Conservation (phyloP, 2,888 invertebrate species). For the Euzophera pinguis region DNA sequence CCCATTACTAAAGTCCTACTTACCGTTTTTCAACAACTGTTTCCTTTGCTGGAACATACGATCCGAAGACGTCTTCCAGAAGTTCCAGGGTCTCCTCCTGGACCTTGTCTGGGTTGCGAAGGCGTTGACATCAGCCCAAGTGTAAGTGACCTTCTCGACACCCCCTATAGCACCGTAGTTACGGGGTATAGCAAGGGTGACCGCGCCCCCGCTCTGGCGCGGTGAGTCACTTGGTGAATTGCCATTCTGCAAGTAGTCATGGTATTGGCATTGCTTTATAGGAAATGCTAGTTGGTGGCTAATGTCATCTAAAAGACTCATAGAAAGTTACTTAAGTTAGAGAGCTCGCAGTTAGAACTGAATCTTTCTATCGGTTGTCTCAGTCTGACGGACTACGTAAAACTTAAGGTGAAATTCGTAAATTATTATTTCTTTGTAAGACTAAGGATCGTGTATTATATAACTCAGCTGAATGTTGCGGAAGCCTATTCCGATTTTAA, state of each 20-base stretch:
- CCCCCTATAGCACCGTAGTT: constrained; percentile 67
- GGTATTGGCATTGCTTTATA: not conserved
- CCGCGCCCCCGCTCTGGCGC: constrained; percentile 51
- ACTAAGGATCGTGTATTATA: too few relatives aligned
- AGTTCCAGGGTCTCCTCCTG: constrained; percentile 68
- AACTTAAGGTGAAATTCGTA: too few relatives aligned
- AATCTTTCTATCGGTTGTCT: too few relatives aligned
- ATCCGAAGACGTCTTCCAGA: constrained; percentile 55
- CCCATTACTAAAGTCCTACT: constrained; percentile 20
- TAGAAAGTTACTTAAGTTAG: too few relatives aligned
- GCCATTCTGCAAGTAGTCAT: constrained; percentile 35
- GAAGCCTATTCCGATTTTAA: too few relatives aligned
- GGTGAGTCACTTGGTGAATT: constrained; percentile 50
- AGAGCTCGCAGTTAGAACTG: too few relatives aligned
- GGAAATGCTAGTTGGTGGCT: not conserved
- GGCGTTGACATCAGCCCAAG: constrained; percentile 90
- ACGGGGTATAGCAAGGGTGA: constrained; percentile 51
- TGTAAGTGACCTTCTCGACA: constrained; percentile 82
- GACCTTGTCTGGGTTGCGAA: constrained; percentile 81
- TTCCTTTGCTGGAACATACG: constrained; percentile 79
- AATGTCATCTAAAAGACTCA: too few relatives aligned
- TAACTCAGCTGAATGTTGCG: too few relatives aligned
- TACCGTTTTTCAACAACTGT: constrained; percentile 88
- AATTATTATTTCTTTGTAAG: too few relatives aligned
- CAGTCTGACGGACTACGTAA: too few relatives aligned